Conservation (phyloP, 2,888 invertebrate species). For the Quadroppia sp. region DNA sequence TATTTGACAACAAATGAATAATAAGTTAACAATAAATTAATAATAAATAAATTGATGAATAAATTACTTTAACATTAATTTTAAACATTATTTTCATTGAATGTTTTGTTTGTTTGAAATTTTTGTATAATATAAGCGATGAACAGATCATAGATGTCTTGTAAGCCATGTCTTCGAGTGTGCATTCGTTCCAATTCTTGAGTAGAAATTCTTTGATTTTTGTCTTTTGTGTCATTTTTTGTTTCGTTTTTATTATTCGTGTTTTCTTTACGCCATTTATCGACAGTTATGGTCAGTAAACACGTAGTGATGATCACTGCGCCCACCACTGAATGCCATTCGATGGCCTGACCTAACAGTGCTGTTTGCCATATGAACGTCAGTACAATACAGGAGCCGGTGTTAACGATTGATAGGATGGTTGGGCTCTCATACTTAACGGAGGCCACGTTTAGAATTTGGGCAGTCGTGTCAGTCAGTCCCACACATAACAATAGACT, state of each 20-base stretch:
- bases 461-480: slow-evolving; percentile 79
- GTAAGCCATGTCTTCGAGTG: too few relatives aligned
- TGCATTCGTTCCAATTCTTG: too few relatives aligned
- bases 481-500: slow-evolving; percentile 58
- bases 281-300: slow-evolving; percentile 31
- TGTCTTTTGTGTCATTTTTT: too few relatives aligned
- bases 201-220: too few relatives aligned
- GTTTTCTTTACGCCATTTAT: slow-evolving; percentile 32
- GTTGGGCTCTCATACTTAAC: slow-evolving; percentile 85
- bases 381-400: slow-evolving; percentile 83
- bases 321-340: slow-evolving; percentile 39
- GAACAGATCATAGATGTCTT: too few relatives aligned
- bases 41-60: too few relatives aligned
- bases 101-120: too few relatives aligned
- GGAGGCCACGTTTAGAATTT: slow-evolving; percentile 79
- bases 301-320: slow-evolving; percentile 33
- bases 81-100: too few relatives aligned
- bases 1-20: too few relatives aligned
- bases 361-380: slow-evolving; percentile 77
- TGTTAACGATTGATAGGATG: slow-evolving; percentile 81
- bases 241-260: background rate
- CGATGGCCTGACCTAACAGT: slow-evolving; percentile 27
- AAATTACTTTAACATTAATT: too few relatives aligned
- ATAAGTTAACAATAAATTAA: too few relatives aligned
- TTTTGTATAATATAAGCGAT: too few relatives aligned